These are phyloP conservation scores for Clitarchus hookeri DNA, from an alignment of 2,888 invertebrate species.

Conservation along the genomic window DNA sequence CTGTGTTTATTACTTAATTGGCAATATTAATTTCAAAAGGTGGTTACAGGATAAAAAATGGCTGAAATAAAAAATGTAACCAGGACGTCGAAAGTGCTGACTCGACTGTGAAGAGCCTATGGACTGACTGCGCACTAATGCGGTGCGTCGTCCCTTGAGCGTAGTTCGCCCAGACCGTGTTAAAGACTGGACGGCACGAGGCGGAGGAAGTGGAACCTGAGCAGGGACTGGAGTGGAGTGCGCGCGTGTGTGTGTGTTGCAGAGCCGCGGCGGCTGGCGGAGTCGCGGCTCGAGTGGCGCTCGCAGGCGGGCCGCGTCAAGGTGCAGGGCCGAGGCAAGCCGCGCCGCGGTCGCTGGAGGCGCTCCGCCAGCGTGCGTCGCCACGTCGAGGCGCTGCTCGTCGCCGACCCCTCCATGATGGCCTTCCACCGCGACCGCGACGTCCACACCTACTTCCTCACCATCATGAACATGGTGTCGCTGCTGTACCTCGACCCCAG, in stretches of 20 bases:
- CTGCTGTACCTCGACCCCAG: slow-evolving; percentile 84
- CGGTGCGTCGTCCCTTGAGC: no score
- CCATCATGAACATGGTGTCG: slow-evolving; percentile 92
- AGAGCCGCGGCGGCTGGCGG: slow-evolving; percentile 60
- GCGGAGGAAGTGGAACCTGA: no score
- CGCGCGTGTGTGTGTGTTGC: neutral
- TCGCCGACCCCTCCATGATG: slow-evolving; percentile 86
- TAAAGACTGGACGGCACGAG: no score
- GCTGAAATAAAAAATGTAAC: no score
- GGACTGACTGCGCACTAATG: no score
- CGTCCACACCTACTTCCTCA: slow-evolving; percentile 83
- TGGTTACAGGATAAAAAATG: no score
- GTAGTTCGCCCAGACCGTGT: no score
- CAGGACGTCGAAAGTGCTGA: no score
- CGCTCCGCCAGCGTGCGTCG: slow-evolving; percentile 76
- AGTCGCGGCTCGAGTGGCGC: slow-evolving; percentile 66
- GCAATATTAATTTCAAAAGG: no score
- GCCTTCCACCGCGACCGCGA: slow-evolving; percentile 81
- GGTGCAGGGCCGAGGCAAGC: slow-evolving; percentile 55
- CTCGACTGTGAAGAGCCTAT: no score
- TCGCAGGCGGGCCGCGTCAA: slow-evolving; percentile 57
- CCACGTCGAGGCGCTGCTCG: slow-evolving; percentile 84
- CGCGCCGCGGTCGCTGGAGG: slow-evolving; percentile 50
- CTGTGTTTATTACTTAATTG: no score
- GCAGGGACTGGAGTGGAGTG: no score